Base-by-base conservation (phyloP, 2,797 vertebrate species). In the Miichthys miiuy region DNA sequence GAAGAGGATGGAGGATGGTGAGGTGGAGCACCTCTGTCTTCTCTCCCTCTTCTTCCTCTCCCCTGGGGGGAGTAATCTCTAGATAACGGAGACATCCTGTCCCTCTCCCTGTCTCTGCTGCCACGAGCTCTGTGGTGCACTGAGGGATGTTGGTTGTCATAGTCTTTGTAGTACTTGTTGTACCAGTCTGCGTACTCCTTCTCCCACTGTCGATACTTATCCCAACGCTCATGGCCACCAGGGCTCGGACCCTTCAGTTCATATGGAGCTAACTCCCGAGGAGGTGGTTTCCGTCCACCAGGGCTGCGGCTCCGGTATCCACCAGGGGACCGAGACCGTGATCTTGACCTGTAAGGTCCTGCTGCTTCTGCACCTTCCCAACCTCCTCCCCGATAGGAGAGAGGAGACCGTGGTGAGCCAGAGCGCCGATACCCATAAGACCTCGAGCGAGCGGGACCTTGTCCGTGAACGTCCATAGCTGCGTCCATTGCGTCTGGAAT, bases 171-270 rank as follows among this genome's bases (percentile, higher is more conserved):
- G 69, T 97, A 98, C 80, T 98, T 98, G 73, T 99, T 97, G 38
- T 98, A 99, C 98, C 97, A 99, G 65, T 99, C 98, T 38, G 96
- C 87, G 12, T 98, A 99, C 65, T 97, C 97, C 75, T 97, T 95
- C 84, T 99, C 98, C 98, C 98, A 99, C 72, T 99, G 96, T 65
- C 97, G 93, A 79, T 97, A 98, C 0, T 96, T 89, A 8, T 99
- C 98, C 87, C 95, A 99, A 0, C 96, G 96, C 56, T 99, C 98
- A 68, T 96, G 95, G 16, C 96, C 94, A 62, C 96, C 97, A 4
- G 98, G 95, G 38, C 92, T 95, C 0, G 62, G 69, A 60, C 89
- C 87, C 69, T 94, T 94, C 34, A 88, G 30, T 16, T 94, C 91
- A 54, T 88, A 94, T 0, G 91, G 94, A 0, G 95, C 93, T 0